Evolutionary conservation across 2,113 vertebrate genomes (phyloP).

Genomic region (Emydura subglobosa): DNA sequence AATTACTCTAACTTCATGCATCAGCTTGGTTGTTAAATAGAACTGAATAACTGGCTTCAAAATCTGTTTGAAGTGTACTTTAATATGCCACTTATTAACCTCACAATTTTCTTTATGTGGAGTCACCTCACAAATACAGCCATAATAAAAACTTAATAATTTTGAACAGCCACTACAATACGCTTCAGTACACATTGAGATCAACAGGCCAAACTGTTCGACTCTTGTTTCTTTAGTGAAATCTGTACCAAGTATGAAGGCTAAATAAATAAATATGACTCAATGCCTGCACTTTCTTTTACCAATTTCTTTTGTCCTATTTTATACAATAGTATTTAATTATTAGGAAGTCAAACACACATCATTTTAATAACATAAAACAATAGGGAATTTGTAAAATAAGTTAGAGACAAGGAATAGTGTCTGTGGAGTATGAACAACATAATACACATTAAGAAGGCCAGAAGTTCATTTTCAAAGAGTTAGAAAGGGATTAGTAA

Average conservation of each 20-base stretch:
- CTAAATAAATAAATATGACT: conserved; percentile 54
- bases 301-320: conserved; percentile 33
- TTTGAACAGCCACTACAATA: conserved; percentile 72
- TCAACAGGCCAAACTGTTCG: conserved; percentile 34
- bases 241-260: conserved; percentile 23
- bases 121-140: conserved; percentile 39
- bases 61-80: not conserved
- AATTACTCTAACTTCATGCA: not conserved
- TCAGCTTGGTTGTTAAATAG: not conserved
- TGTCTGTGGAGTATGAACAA: not conserved
- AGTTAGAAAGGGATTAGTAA: not conserved
- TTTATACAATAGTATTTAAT: conserved; percentile 10
- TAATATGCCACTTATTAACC: rapidly evolving
- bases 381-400: not conserved
- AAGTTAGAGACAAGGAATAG: not conserved
- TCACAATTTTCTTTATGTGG: not conserved
- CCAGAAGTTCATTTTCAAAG: not conserved
- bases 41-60: not conserved
- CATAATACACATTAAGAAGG: not conserved
- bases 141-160: conserved; percentile 35
- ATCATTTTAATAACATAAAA: not conserved
- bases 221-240: conserved; percentile 11
- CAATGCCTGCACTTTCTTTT: conserved; percentile 47
- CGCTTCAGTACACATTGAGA: conserved; percentile 48
- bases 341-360: conserved; percentile 23